phyloP scores from a whole-genome alignment of 2,888 invertebrate genomes.

The Lasioglossum leucozonium region DNA sequence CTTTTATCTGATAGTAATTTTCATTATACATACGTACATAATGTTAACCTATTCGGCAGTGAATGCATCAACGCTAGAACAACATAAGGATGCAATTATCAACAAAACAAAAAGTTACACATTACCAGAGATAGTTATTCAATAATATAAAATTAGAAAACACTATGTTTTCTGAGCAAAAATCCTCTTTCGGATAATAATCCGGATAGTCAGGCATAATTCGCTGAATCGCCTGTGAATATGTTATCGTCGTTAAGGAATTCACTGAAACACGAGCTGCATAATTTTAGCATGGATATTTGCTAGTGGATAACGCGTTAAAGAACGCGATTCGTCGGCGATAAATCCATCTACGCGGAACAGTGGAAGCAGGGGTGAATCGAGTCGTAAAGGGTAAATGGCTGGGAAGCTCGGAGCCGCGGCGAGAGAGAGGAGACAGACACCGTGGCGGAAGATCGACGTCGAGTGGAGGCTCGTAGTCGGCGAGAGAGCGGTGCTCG shows the following conservation, averaged over 20 bases:
- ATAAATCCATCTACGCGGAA: constrained; percentile 23
- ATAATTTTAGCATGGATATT: not conserved
- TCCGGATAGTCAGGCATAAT: no score
- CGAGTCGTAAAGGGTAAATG: constrained; percentile 42
- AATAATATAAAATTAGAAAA: no score
- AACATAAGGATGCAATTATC: no score
- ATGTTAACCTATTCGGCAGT: no score
- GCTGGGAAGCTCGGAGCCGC: constrained; percentile 18
- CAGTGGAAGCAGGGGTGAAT: constrained; percentile 15
- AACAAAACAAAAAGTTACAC: no score
- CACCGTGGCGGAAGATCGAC: constrained; percentile 35
- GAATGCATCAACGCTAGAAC: no score
- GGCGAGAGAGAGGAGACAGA: constrained; percentile 3
- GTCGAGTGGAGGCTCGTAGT: constrained; percentile 48
- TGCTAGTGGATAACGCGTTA: not conserved
- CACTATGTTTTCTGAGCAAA: no score
- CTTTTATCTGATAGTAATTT: not conserved
- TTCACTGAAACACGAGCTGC: not conserved
- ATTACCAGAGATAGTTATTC: no score
- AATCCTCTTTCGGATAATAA: not conserved
- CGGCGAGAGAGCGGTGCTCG: constrained; percentile 28
- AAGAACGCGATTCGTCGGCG: not conserved
- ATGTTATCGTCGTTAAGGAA: not conserved
- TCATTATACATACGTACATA: not conserved
- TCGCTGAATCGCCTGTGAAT: no score